Base-by-base conservation (phyloP, 2,797 vertebrate genomes). In the Euthynnus affinis region DNA sequence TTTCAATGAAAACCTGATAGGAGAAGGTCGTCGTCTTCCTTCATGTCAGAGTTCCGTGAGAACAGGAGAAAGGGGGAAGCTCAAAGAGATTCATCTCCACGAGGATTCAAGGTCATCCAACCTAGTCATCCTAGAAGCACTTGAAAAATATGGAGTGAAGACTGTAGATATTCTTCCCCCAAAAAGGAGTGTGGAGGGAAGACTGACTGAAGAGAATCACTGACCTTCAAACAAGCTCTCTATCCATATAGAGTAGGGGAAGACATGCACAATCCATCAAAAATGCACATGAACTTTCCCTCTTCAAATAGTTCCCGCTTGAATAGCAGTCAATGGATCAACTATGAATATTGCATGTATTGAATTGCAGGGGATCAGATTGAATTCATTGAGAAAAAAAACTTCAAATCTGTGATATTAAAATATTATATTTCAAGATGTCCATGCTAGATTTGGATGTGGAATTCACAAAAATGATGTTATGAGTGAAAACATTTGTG, bases 241-340 rank as follows among this genome's bases (percentile, higher is more conserved):
- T 90, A 94, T 93, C 92, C 93, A 94, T 91, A 94, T 91, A 91
- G 91, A 93, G 91, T 91, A 93, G 85, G 91, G 84, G 84, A 83
- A 91, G 92, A 93, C 93, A 93, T 92, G 92, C 92, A 92, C 92
- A 94, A 93, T 94, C 92, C 92, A 94, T 95, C 93, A 94, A 94
- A 94, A 94, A 93, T 93, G 93, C 91, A 94, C 92, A 93, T 94
- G 94, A 94, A 95, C 94, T 95, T 95, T 94, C 90, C 89, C 90
- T 94, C 93, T 93, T 92, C 91, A 92, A 94, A 94, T 93, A 93
- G 90, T 94, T 94, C 93, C 91, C 84, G 84, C 89, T 93, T 91
- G 88, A 91, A 93, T 92, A 93, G 91, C 91, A 93, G 90, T 92
- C 94, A 93, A 89, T 92, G 93, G 93, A 93, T 93, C 91, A 92